A percentile compares a stretch with the other conserved stretches of the same genome.
phyloP scores from a whole-genome alignment of 2,888 invertebrate genomes.

The Stenodera caucasica region DNA sequence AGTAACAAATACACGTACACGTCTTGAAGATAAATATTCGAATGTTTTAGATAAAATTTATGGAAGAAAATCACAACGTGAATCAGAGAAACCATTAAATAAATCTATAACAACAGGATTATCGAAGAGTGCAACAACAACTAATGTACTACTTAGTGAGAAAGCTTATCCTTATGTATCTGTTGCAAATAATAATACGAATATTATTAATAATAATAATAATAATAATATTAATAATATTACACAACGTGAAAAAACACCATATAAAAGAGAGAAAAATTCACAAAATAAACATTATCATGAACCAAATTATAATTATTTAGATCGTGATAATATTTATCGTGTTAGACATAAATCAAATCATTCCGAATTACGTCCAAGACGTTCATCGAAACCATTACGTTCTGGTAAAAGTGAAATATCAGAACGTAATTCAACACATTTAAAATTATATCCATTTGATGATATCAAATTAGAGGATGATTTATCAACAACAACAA shows the following conservation, averaged over 20 bases:
- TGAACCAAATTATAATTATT: slow-evolving; percentile 51
- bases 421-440: slow-evolving; percentile 57
- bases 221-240: slow-evolving; percentile 50
- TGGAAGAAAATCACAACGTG: slow-evolving; percentile 55
- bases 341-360: slow-evolving; percentile 51
- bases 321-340: slow-evolving; percentile 50
- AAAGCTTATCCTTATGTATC: slow-evolving; percentile 65
- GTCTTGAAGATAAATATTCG: slow-evolving; percentile 79
- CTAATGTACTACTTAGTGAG: slow-evolving; percentile 67
- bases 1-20: slow-evolving; percentile 61
- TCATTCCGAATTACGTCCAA: slow-evolving; percentile 52
- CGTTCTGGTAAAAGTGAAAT: slow-evolving; percentile 68
- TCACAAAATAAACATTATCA: slow-evolving; percentile 43
- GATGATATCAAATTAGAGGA: slow-evolving; percentile 54
- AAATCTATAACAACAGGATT: slow-evolving; percentile 49
- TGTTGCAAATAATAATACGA: background rate
- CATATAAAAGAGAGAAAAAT: slow-evolving; percentile 59
- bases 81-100: slow-evolving; percentile 47
- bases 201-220: background rate
- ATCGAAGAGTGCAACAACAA: slow-evolving; percentile 71
- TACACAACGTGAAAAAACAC: slow-evolving; percentile 66
- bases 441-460: slow-evolving; percentile 60
- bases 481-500: slow-evolving; percentile 45
- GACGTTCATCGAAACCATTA: slow-evolving; percentile 56
- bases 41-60: slow-evolving; percentile 74